Percentiles rank a stretch among this genome's conserved stretches.
phyloP scores from a whole-genome alignment of 2,888 invertebrate genomes.

The Acanthosepion esculentum region DNA sequence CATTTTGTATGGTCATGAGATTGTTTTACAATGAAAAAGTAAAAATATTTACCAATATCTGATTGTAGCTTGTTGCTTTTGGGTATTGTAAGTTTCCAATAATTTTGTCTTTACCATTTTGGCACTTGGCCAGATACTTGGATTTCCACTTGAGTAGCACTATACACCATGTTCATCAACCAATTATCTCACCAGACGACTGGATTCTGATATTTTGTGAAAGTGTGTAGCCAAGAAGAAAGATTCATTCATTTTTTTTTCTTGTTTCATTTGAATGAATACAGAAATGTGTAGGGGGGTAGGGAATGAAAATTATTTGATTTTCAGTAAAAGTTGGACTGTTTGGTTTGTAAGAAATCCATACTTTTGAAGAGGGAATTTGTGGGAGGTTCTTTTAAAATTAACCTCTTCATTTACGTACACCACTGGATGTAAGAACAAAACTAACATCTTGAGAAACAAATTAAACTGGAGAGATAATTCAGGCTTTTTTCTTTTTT shows the following conservation, averaged over 20 bases:
- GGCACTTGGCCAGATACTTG: not conserved
- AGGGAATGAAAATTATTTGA: no score
- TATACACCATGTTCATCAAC: not conserved
- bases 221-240: not conserved
- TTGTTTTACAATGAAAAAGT: no score
- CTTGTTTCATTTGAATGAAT: not conserved
- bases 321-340: not conserved
- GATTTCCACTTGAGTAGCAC: not conserved
- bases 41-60: not conserved
- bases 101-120: not conserved
- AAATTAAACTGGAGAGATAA: no score
- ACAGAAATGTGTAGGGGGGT: not conserved
- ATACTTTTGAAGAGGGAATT: not conserved
- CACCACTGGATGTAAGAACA: no score
- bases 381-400: not conserved
- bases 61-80: not conserved
- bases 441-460: no score
- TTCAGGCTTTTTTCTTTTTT: no score
- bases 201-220: not conserved
- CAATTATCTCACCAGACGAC: not conserved
- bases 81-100: conserved; percentile 15
- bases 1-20: no score
- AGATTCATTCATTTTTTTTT: not conserved
- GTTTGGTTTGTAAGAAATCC: not conserved
- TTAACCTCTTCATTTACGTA: not conserved